Conservation (phyloP, 2,797 vertebrate genomes). For the Gymnoscopelus microlampas region DNA sequence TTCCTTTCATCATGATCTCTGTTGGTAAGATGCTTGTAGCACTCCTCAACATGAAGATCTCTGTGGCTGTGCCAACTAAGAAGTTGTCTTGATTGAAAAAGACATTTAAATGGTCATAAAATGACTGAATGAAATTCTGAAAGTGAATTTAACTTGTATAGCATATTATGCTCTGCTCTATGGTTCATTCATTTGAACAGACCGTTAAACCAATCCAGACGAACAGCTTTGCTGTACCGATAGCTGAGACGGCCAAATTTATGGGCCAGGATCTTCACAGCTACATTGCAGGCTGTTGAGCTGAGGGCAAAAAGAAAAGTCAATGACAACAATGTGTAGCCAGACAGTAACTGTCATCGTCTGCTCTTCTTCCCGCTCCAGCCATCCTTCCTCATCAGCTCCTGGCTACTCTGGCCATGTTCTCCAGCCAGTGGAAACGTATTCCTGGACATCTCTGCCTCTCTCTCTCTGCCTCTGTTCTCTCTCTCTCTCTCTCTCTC, state of each 20-base stretch:
- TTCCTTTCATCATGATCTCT: slow-evolving; percentile 77
- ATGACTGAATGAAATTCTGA: not conserved
- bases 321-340: not conserved
- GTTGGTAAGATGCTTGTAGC: slow-evolving; percentile 79
- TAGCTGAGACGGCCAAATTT: slow-evolving; percentile 78
- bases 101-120: slow-evolving; percentile 1
- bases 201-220: slow-evolving; percentile 82
- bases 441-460: no score
- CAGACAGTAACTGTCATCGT: no score
- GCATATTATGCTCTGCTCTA: not conserved
- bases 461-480: no score
- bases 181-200: slow-evolving; percentile 37
- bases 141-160: not conserved
- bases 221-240: slow-evolving; percentile 80
- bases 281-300: slow-evolving; percentile 84
- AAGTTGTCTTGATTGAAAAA: slow-evolving; percentile 72
- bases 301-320: slow-evolving; percentile 60
- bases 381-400: no score
- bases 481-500: no score
- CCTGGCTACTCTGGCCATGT: no score
- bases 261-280: slow-evolving; percentile 83
- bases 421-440: no score
- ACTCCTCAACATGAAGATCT: slow-evolving; percentile 81
- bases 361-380: no score
- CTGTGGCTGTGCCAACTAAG: slow-evolving; percentile 75